phyloP scores from a whole-genome alignment of 2,797 vertebrate genomes.

The Ctenopoma multispine region DNA sequence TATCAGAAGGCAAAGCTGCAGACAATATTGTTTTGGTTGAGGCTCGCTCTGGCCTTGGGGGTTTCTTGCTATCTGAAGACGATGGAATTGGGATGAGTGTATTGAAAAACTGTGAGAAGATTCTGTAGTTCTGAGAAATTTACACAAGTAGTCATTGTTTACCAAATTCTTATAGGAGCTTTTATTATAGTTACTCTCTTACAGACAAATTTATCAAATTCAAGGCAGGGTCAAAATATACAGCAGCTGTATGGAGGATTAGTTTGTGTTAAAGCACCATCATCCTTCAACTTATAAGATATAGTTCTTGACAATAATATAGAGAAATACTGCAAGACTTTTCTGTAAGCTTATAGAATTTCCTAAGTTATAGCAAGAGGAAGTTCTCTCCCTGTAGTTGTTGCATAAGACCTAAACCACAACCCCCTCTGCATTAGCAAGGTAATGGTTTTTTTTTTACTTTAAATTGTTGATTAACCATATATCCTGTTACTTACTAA shows the following conservation, averaged over 20 bases:
- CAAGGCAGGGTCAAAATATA: background rate
- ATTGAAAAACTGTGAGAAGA: constrained; percentile 30
- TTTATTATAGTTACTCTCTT: constrained; percentile 1
- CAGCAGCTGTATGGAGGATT: background rate
- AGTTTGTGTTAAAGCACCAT: background rate
- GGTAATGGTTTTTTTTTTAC: too few species aligned
- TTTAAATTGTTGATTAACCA: background rate
- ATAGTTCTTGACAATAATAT: constrained; percentile 4
- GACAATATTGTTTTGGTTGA: constrained; percentile 65
- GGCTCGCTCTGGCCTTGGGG: constrained; percentile 56
- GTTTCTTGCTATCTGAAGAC: constrained; percentile 67
- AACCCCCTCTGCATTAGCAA: constrained; percentile 20
- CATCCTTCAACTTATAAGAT: background rate
- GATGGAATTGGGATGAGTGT: constrained; percentile 41
- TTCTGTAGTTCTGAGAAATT: constrained; percentile 23
- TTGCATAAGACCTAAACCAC: constrained; percentile 42
- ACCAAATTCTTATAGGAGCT: background rate
- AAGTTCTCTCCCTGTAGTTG: constrained; percentile 65
- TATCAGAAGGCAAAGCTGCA: constrained; percentile 48
- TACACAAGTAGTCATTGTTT: constrained; percentile 3
- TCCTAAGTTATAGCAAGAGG: constrained; percentile 71
- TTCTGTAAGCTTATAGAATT: constrained; percentile 62
- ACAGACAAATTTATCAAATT: background rate
- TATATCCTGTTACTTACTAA: background rate
- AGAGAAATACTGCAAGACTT: constrained; percentile 54